Percentiles rank a stretch among this genome's conserved stretches.
phyloP scores from a whole-genome alignment of 2,113 vertebrate species.

The Megaleporinus macrocephalus region DNA sequence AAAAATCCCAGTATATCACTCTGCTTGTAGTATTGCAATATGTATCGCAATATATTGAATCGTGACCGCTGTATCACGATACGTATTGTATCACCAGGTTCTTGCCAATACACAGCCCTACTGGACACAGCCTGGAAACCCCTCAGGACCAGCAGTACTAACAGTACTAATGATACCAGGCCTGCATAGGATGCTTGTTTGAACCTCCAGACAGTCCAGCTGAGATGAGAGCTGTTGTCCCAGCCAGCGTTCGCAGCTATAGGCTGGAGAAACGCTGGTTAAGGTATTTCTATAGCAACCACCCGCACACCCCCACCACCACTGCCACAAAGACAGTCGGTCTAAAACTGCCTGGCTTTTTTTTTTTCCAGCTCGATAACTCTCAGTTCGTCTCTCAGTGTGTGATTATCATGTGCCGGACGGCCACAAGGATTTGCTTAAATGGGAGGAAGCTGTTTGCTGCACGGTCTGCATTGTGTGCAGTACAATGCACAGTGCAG shows the following conservation, averaged over 20 bases:
- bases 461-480: neutral
- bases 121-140: neutral
- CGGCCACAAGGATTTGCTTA: slow-evolving; percentile 5
- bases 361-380: neutral
- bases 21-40: too few species aligned
- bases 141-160: neutral
- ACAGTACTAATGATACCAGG: neutral
- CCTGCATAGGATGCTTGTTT: neutral
- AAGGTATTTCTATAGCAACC: slow-evolving; percentile 16
- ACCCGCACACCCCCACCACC: neutral
- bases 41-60: too few species aligned
- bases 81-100: too few species aligned
- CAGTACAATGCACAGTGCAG: neutral
- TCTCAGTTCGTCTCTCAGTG: neutral
- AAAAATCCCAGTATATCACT: too few species aligned
- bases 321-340: neutral
- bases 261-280: slow-evolving; percentile 7
- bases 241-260: neutral
- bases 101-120: too few species aligned
- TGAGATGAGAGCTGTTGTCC: neutral
- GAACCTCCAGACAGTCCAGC: neutral
- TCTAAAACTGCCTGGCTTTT: neutral
- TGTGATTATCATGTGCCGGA: slow-evolving; percentile 11
- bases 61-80: too few species aligned
- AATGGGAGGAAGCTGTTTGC: neutral